phyloP scores from a whole-genome alignment of 1,140 invertebrate species.

The Brachionus manjavacas region DNA sequence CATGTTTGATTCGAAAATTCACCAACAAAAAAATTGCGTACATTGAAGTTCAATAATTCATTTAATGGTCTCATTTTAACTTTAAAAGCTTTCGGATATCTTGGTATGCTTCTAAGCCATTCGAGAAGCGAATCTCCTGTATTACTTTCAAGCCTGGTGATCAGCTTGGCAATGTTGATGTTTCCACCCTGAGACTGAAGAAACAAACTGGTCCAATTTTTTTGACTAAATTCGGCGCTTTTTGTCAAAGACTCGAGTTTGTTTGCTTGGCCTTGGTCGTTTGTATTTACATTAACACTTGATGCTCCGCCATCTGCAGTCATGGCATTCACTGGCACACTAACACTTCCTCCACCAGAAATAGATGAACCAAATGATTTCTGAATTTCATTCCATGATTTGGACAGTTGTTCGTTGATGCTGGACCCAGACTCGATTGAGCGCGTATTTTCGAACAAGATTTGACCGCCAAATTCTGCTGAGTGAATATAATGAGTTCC shows the following conservation, averaged over 20 bases:
- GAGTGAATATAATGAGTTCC: conserved; percentile 39
- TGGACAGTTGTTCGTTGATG: background rate
- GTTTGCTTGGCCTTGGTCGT: conserved; percentile 3
- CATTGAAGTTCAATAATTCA: conserved; percentile 35
- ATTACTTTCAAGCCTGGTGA: conserved; percentile 20
- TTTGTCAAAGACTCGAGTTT: background rate
- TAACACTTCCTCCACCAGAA: conserved; percentile 10
- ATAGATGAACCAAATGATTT: conserved; percentile 30
- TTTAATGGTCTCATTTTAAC: conserved; percentile 38
- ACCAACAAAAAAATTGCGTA: background rate
- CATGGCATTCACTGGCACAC: background rate
- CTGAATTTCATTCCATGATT: conserved; percentile 32
- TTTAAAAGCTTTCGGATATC: conserved; percentile 35
- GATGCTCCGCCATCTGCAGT: background rate
- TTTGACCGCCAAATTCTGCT: conserved; percentile 38
- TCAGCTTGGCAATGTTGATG: conserved; percentile 14
- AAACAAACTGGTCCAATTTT: conserved; percentile 33
- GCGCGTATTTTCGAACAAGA: conserved; percentile 17
- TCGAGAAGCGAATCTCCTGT: background rate
- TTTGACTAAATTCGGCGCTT: background rate
- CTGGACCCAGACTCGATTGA: background rate
- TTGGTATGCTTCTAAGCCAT: conserved; percentile 34
- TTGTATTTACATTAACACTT: background rate
- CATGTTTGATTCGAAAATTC: conserved; percentile 11
- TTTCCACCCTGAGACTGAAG: conserved; percentile 36